phyloP scores from a whole-genome alignment of 1,140 invertebrate genomes.

The Adelges cooleyi region DNA sequence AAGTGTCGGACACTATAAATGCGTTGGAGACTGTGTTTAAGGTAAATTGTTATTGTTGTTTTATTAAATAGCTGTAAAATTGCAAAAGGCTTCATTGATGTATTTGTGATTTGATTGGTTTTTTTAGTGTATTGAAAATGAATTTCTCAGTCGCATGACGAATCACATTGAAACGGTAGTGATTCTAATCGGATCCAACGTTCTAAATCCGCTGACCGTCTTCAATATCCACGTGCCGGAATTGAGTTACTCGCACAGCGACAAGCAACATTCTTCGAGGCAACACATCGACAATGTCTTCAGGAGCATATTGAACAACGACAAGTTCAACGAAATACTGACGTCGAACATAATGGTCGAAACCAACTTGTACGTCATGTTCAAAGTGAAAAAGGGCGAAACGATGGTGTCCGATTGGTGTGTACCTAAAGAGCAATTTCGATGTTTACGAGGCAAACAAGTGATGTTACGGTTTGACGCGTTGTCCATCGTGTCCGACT shows the following conservation, averaged over 20 bases:
- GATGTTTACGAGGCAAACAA: conserved; percentile 5
- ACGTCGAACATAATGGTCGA: conserved; percentile 22
- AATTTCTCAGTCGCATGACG: neutral
- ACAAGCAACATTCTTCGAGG: conserved; percentile 20
- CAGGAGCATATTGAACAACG: conserved; percentile 22
- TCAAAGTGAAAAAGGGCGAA: conserved; percentile 15
- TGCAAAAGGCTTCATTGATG: no score
- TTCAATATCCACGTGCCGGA: conserved; percentile 24
- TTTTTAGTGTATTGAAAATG: conserved; percentile 17
- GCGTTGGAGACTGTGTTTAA: conserved; percentile 21
- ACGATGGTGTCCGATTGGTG: conserved; percentile 6
- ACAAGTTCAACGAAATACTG: conserved; percentile 19
- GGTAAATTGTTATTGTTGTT: neutral
- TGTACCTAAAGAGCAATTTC: conserved; percentile 5
- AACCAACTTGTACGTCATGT: conserved; percentile 14
- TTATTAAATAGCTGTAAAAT: no score
- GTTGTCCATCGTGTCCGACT: no score
- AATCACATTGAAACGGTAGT: conserved; percentile 22
- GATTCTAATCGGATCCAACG: conserved; percentile 14
- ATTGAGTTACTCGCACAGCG: conserved; percentile 17
- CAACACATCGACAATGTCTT: conserved; percentile 23
- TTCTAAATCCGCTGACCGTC: conserved; percentile 25
- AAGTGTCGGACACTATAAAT: neutral
- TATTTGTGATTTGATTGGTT: neutral
- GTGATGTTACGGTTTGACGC: neutral